Evolutionary conservation across 2,113 vertebrate species (phyloP), one percentile per base, ranked within the genome.

Genomic region (Grantiella picta): DNA sequence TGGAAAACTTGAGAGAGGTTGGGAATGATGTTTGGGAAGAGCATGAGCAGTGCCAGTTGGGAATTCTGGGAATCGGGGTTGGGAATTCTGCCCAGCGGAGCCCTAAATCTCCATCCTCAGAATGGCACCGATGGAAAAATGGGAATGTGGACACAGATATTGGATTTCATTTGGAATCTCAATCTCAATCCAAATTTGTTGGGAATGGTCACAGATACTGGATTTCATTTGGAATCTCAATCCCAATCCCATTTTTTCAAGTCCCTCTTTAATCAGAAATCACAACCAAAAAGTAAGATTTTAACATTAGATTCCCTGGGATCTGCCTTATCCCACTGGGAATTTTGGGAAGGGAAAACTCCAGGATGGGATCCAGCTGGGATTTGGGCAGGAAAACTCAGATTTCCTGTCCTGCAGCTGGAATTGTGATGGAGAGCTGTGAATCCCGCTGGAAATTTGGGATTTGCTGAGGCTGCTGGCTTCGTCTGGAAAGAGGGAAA

Each of bases 81-180:
- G 35, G 82, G 73, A 84, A 68, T 71, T 63, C 84, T 66, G 47
- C 3, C 9, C 28, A 40, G 49, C 24, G 31, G 47, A 81, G 7
- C 17, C 57, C 15, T 21, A 8, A 47, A 61, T 15, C 17, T 44
- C 63, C 44, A 53, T 9, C 53, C 38, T 24, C 19, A 28, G 23
- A 53, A 6, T 12, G 59, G 36, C 35, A 16, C 22, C 2, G 0
- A 40, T 1, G 4, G 40, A 56, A 5, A 12, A 45, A 2, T 21
- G 56, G 40, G 76, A 64, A 29, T 29, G 13, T 1, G 3, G 45
- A 15, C 3, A 2, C 1, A 54, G 57, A 13, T 10, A 36, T 3
- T 15, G 3, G 19, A 21, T 44, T 68, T 40, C 42, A 5, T 33
- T n/a, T 25, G 40, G 50, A 47, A 76, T 57, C 40, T 52, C 63